These are phyloP conservation scores for Cyprichromis sp. DNA, from an alignment of 2,113 vertebrate genomes.

Conservation along the genomic window DNA sequence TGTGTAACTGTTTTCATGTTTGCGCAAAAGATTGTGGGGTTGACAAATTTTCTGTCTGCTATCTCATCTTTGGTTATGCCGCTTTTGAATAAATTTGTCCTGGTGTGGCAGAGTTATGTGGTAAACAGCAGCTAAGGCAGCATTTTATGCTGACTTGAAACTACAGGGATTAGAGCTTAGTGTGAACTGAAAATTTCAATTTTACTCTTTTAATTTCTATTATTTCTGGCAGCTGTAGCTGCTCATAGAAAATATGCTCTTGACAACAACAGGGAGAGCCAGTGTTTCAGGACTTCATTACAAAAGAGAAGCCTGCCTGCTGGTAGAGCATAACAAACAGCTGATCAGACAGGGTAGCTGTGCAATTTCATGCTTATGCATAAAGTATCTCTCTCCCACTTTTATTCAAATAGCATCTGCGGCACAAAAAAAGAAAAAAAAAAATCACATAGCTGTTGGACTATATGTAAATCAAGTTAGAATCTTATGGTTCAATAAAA, in stretches of 20 bases:
- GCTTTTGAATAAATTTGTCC: not conserved
- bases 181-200: not conserved
- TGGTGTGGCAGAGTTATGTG: not conserved
- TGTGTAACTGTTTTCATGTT: constrained; percentile 33
- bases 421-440: not conserved
- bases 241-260: constrained; percentile 68
- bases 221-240: constrained; percentile 74
- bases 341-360: constrained; percentile 28
- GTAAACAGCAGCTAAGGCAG: not conserved
- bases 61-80: not conserved
- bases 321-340: constrained; percentile 36
- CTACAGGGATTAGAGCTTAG: not conserved
- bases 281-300: constrained; percentile 54
- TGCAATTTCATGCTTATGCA: constrained; percentile 55
- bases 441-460: not conserved
- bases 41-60: not conserved
- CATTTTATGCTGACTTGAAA: not conserved
- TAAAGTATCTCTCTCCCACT: constrained; percentile 1
- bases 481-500: not conserved
- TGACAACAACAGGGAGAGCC: constrained; percentile 54
- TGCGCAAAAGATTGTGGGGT: constrained; percentile 10
- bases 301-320: constrained; percentile 30
- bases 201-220: not conserved
- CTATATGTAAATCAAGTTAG: not conserved
- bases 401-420: constrained; percentile 26